A percentile compares a stretch with the other conserved stretches of the same genome.
Evolutionary conservation across 2,113 vertebrate genomes (phyloP).

Genomic region (Irena cyanogastra): DNA sequence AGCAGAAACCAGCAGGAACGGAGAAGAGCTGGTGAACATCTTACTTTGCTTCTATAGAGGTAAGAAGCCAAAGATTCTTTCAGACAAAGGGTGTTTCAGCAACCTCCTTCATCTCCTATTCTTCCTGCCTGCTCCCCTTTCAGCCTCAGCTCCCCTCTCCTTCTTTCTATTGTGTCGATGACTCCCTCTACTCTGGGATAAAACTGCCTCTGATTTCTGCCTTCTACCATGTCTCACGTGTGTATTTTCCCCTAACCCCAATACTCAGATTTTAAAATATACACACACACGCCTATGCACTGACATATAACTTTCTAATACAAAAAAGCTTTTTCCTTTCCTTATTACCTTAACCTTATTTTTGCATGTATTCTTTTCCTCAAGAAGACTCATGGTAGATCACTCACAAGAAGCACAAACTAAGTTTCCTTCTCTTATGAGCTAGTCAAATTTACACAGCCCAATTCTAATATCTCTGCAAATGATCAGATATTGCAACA

Average conservation of each 20-base stretch:
- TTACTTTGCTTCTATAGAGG: background rate
- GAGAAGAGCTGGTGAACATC: background rate
- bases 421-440: background rate
- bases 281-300: background rate
- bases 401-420: background rate
- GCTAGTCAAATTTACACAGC: background rate
- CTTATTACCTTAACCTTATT: background rate
- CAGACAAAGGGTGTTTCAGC: background rate
- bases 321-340: background rate
- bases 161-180: rapidly evolving
- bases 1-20: background rate
- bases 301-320: background rate
- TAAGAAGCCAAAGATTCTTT: background rate
- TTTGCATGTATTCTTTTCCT: background rate
- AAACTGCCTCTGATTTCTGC: background rate
- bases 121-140: background rate
- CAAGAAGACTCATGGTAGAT: background rate
- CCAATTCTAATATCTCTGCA: background rate
- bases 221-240: background rate
- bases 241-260: background rate
- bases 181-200: background rate
- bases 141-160: background rate
- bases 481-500: background rate
- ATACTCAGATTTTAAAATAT: background rate
- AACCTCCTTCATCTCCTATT: background rate